Evolutionary conservation across 2,113 vertebrate genomes (phyloP), one percentile per base, ranked within the genome.

Genomic region (Indri indri): DNA sequence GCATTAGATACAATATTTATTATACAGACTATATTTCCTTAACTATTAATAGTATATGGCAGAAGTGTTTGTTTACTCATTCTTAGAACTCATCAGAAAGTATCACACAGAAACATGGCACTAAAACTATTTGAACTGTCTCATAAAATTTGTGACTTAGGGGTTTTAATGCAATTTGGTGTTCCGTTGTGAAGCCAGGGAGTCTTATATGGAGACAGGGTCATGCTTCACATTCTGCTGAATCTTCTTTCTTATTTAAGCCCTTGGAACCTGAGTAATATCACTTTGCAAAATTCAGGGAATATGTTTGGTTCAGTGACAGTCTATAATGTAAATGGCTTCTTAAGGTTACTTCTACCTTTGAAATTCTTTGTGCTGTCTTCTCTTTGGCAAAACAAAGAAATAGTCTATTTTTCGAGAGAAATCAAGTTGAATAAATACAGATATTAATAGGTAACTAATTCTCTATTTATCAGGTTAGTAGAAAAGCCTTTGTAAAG

Each of bases 401-500:
- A 77, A 40, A 86, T 22, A 91, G 76, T 76, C 42, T 84, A 0
- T 82, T 27, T 91, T 95, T 91, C 80, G 37, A 94, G 65, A 96
- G 32, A 91, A 90, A 81, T 93, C 9, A 50, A 88, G 14, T 76
- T 80, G 61, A 93, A 54, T 94, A 82, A 92, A 77, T 92, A 40
- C 52, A 97, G 66, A 50, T 54, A 54, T 54, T 54, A 54, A 54
- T 25, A 91, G 65, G 12, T 90, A 93, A 91, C 52, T 80, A 84
- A 81, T 94, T 96, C 37, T 94, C 83, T 97, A 25, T 70, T 80
- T 95, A 91, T 90, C 22, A 91, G 54, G 50, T 37, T 74, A 76
- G 7, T 65, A 86, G 80, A 90, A 84, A 94, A 92, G 9, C 30
- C 32, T 95, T 95, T 80, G 45, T 70, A 70, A 91, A 93, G 80